phyloP scores from a whole-genome alignment of 1,140 invertebrate species.

The Acromyrmex charruanus region DNA sequence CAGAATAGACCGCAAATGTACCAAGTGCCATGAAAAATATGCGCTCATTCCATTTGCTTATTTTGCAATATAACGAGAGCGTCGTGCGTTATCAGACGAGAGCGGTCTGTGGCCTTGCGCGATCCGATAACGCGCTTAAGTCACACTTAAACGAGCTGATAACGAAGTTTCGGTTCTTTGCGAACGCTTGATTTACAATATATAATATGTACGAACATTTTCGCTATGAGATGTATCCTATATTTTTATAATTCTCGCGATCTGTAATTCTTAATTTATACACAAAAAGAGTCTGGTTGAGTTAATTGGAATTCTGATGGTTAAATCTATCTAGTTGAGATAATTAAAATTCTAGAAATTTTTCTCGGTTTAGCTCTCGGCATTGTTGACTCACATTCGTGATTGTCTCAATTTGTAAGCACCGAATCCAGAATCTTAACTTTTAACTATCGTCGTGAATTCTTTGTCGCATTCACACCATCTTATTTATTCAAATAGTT shows the following conservation, averaged over 20 bases:
- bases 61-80: conserved; percentile 6
- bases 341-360: too few species aligned
- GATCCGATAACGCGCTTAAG: conserved; percentile 66
- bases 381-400: background rate
- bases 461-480: too few species aligned
- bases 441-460: too few species aligned
- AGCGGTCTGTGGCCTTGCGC: conserved; percentile 66
- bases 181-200: background rate
- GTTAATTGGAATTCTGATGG: too few species aligned
- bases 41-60: background rate
- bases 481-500: too few species aligned
- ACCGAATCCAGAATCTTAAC: background rate
- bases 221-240: background rate
- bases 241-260: background rate
- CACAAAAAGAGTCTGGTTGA: too few species aligned
- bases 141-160: conserved; percentile 44
- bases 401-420: background rate
- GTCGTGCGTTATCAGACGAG: conserved; percentile 59
- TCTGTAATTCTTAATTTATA: background rate
- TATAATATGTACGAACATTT: conserved; percentile 26
- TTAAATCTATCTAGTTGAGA: too few species aligned
- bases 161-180: conserved; percentile 39
- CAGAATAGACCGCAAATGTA: background rate
- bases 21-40: background rate
- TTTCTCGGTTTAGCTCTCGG: too few species aligned